Base-by-base conservation (phyloP, 1,140 invertebrate species). In the Drosophila biarmipes region DNA sequence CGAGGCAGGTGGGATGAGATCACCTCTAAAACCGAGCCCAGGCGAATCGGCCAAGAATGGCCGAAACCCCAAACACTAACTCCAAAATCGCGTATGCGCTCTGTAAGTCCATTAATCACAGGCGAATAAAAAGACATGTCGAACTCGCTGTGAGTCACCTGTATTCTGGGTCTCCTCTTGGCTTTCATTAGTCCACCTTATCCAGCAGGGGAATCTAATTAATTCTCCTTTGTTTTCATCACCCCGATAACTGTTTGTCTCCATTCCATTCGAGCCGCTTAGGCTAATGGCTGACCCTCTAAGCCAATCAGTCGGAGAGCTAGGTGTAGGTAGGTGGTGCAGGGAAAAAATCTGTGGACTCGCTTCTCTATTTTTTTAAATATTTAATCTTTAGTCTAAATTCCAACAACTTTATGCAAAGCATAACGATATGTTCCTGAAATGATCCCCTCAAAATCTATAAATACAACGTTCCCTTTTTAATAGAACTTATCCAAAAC, bases 71-170 rank as follows among this genome's bases (percentile, higher is more conserved):
- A 51, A 66, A 57, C 67, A 77, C n/a, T n/a, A 71, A 82, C 53
- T 55, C 29, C 19, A 59, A 66, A 57, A 71, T 77, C 59, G 42
- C 66, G 63, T 58, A 63, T 61, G 45, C 59, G 61, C 43, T 87
- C 34, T 84, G 82, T 87, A 87, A 87, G 74, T 76, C 72, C 84
- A 87, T 87, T 84, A 87, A 87, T 87, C 82, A 87, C 37, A 24
- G 59, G 24, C 66, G 61, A 56, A 68, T 46, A 56, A 56, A 79
- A 61, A 58, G 59, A 73, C 76, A 69, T 64, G 46, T 72, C 52
- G 48, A 61, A 57, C 15, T 37, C 17, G 54, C 15, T 51, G 49
- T 77, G 74, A 77, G 54, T 77, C 73, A 77, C 64, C 56, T 77
- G 62, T 35, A 67, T 64, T 48, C 54, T 10, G 1, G 38, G 51